Conservation (phyloP, 2,113 vertebrate genomes). For the Hippocampus zosterae region DNA sequence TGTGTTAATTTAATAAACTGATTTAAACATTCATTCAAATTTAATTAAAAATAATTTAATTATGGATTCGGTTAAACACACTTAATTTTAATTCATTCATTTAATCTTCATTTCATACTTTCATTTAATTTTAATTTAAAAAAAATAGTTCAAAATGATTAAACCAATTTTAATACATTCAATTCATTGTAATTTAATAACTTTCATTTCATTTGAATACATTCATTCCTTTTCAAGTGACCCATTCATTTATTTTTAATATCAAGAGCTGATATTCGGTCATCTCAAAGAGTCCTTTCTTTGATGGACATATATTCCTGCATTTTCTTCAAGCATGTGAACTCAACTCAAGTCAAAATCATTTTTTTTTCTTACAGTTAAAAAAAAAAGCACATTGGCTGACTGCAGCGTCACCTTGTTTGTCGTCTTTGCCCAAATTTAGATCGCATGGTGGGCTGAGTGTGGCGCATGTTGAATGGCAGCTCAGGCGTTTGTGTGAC, state of each 20-base stretch:
- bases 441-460: conserved; percentile 54
- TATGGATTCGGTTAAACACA: not conserved
- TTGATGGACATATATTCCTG: not conserved
- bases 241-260: too few species aligned
- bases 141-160: not conserved
- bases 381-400: not conserved
- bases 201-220: too few species aligned
- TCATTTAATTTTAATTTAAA: not conserved
- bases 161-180: not conserved
- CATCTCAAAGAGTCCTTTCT: too few species aligned
- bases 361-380: not conserved
- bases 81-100: not conserved
- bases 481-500: conserved; percentile 35
- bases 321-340: not conserved
- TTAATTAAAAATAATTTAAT: not conserved
- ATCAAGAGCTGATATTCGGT: too few species aligned
- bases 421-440: conserved; percentile 49
- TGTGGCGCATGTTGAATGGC: conserved; percentile 62
- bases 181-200: not conserved
- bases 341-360: not conserved
- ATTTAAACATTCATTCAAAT: not conserved
- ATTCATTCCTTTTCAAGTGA: not conserved
- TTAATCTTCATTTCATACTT: not conserved
- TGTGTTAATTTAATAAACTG: not conserved
- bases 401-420: not conserved